Conservation (phyloP, 2,113 vertebrate genomes). For the Lutjanus erythropterus region DNA sequence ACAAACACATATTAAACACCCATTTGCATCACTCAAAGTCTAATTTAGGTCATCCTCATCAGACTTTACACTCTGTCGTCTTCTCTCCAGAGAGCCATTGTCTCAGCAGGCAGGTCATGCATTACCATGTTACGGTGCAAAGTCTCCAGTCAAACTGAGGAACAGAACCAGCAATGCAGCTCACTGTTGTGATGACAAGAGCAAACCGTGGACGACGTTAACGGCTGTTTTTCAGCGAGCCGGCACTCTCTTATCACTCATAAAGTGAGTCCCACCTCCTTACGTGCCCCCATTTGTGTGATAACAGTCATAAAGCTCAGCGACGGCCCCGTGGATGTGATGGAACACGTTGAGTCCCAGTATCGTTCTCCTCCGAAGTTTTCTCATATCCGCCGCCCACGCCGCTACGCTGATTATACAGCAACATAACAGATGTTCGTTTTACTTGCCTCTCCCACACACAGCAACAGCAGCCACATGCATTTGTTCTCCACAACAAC, state of each 20-base stretch:
- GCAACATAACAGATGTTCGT: constrained; percentile 74
- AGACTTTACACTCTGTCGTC: constrained; percentile 9
- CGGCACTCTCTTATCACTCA: constrained; percentile 41
- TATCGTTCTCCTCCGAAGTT: constrained; percentile 43
- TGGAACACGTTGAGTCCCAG: constrained; percentile 27
- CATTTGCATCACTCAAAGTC: constrained; percentile 59
- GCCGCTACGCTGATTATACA: constrained; percentile 66
- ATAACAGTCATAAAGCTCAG: constrained; percentile 59
- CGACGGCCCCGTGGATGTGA: constrained; percentile 42
- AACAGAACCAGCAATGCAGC: background rate
- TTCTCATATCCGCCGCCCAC: constrained; percentile 62
- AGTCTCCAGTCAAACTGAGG: constrained; percentile 1
- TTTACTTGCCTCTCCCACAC: constrained; percentile 71
- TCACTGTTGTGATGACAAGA: constrained; percentile 39
- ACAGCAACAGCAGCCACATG: constrained; percentile 53
- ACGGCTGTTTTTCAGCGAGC: constrained; percentile 25
- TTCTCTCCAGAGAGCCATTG: constrained; percentile 10
- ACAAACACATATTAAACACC: constrained; percentile 58
- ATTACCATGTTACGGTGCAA: constrained; percentile 6
- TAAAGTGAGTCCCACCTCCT: constrained; percentile 57
- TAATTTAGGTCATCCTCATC: constrained; percentile 65
- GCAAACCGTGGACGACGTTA: constrained; percentile 31
- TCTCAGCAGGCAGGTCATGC: constrained; percentile 1
- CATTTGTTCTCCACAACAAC: constrained; percentile 51
- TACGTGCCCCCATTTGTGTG: constrained; percentile 45